Base-by-base conservation (phyloP, 2,888 invertebrate genomes). In the Acrobasis consociella region DNA sequence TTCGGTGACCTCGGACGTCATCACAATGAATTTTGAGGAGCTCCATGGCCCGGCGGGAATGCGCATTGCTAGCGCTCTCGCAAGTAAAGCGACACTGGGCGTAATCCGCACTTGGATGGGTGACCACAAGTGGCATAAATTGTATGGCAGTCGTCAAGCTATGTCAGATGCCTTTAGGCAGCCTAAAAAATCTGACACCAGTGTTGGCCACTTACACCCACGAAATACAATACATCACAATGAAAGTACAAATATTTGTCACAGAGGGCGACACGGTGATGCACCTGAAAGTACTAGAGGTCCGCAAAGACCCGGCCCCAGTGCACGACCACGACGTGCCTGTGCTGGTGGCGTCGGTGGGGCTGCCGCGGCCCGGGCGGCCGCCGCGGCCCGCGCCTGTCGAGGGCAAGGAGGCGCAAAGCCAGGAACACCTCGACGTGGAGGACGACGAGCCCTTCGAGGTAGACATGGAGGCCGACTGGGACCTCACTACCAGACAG, bases 401-500 rank as follows among this genome's bases (percentile, higher is more conserved):
- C 0, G 83, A 80, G 2, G 79, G 78, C 42, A 65, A 78, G 0
- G 81, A 81, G 5, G 22, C 31, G 1, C 82, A 78, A 64, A 78
- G 76, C 66, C 83, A 80, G 49, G 83, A 87, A 58, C 86, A 89
- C 38, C 76, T 93, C 1, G 94, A 95, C 60, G 88, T 94, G 11
- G 94, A 94, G 56, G 93, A 94, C 17, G 94, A 95, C 39, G 94
- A 94, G 58, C 91, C 94, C 0, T 85, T 89, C 46, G 83, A 87
- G 68, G 75, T 91, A 0, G 85, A 89, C 60, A 67, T 84, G 66
- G 85, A 85, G 7, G 95, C 96, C 50, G 96, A 97, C 66, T 98
- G 98, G 98, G 99, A 99, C 82, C 94, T 99, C 42, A 98, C 98
- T 0, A 98, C 99, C 0, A 96, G 97, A 83, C 98, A 98, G 94